Evolutionary conservation across 2,113 vertebrate species (phyloP), one percentile per base, ranked within the genome.

Genomic region (Podarcis muralis): DNA sequence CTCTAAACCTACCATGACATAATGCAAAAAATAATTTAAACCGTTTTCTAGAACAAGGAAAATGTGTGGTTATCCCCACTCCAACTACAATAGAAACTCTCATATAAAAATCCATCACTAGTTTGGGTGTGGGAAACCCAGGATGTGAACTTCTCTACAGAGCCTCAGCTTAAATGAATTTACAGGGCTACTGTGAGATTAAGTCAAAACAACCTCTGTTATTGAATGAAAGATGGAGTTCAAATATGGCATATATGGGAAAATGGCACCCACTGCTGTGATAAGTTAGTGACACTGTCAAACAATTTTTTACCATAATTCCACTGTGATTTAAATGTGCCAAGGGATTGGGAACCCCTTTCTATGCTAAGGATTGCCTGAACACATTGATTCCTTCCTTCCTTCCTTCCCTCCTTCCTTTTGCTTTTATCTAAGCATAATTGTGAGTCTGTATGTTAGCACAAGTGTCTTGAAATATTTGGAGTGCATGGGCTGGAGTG

Each of bases 381-480:
- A 0, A 1, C 74, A 15, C 6, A 37, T 8, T 3, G 48, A 53
- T 53, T 53, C 48, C 48, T 57, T 80, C 89, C 23, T 25, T 85
- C 76, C 78, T 37, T 35, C 35, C 35, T 35, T 37, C 92, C 77
- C 84, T 93, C 76, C 78, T 8, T 57, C 1, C 5, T 59, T 77
- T n/a, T 53, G 78, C 72, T 53, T 23, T 86, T 65, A 72, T 72
- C 59, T 74, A 25, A 0, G 82, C 81, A 84, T 32, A 84, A 77
- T 5, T 0, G 80, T 66, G 78, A 90, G 72, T 30, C 78, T 91
- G 48, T 25, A 30, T 79, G 62, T 20, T 20, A 40, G 57, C 91
- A 84, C 94, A 95, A 95, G 90, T 94, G 94, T 83, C 89, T 86
- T 81, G 87, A 90, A 91, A 87, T 91, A 89, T 89, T 86, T 93